phyloP scores from a whole-genome alignment of 1,140 invertebrate species.

The Trichomalopsis sarcophagae region DNA sequence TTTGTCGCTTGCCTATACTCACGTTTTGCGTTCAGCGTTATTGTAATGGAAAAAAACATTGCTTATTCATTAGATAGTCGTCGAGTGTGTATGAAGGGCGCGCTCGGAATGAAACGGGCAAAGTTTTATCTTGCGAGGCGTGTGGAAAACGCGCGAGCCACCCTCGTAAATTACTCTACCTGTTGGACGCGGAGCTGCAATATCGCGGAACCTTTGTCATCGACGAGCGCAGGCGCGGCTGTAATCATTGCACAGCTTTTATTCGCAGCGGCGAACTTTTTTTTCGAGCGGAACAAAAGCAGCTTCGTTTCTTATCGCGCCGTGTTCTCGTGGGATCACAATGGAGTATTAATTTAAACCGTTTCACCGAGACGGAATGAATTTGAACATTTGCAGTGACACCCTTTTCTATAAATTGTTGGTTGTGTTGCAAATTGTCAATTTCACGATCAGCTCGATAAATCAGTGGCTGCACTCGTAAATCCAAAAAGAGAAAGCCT shows the following conservation, averaged over 20 bases:
- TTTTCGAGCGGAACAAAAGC: background rate
- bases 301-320: background rate
- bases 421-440: too few relatives aligned
- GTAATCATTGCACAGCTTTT: background rate
- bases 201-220: conserved; percentile 16
- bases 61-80: background rate
- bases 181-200: conserved; percentile 12
- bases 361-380: background rate
- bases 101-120: background rate
- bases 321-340: background rate
- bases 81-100: background rate
- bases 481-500: background rate
- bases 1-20: background rate
- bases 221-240: background rate
- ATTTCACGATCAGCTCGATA: background rate
- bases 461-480: background rate
- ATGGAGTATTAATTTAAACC: background rate
- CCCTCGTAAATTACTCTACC: conserved; percentile 21
- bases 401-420: too few relatives aligned
- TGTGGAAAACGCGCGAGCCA: background rate
- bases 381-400: too few relatives aligned
- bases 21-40: background rate
- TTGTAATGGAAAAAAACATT: background rate
- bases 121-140: background rate
- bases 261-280: background rate